Evolutionary conservation across 2,888 invertebrate genomes (phyloP), one percentile per base, ranked within the genome.

Genomic region (Pandemis heparana): DNA sequence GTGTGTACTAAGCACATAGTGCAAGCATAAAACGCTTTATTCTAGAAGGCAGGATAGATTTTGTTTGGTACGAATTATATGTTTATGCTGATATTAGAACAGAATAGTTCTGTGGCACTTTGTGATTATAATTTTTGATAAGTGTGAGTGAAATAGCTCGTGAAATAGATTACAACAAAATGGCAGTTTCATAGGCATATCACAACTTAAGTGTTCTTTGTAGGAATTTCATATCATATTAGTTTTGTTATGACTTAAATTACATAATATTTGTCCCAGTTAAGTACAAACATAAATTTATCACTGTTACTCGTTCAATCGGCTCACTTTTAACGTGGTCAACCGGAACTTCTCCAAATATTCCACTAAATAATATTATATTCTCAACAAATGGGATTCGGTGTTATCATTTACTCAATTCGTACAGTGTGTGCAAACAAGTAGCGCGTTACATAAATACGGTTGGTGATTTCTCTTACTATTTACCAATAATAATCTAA

Each of bases 231-330:
- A 23, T 23, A 23, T 56, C 5, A 9, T 23, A 56, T 56, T 56
- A 46, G 51, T 51, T 51, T 51, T 51, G 51, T 16, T 43, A 12
- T 43, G 23, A 43, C 10, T 12, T 16, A 53, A 7, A 18, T 32
- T 53, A 23, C 10, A 56, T 56, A 23, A 56, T 12, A 14, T 23
- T 38, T 64, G 62, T 18, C 60, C 14, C 62, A 61, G 59, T 75
- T 75, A 75, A 75, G 75, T 75, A 75, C 75, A 71, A 70, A 53
- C 23, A 63, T 16, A 63, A 23, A 14, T 43, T 23, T 8, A 14
- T 43, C 14, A 63, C 23, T 46, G 1, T 39, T 41, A 41, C 18
- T 10, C 10, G 16, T 18, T 62, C 18, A 18, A 62, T 38, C n/a
- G 32, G 59, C 60, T 61, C 14, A n/a, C 39, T 61, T 43, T 38